Conservation (phyloP, 2,888 invertebrate genomes). For the Apotomis betuletana region DNA sequence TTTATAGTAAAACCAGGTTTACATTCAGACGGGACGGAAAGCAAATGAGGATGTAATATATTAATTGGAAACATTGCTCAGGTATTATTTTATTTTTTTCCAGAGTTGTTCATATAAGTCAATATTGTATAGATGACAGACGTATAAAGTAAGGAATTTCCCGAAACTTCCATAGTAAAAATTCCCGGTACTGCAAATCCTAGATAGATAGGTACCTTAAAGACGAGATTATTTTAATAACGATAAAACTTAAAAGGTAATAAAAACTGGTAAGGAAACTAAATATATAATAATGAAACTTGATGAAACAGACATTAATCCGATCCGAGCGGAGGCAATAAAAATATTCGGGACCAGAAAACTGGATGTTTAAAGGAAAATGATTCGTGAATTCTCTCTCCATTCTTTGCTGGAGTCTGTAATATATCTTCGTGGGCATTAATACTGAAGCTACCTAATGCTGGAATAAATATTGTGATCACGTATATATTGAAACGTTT, state of each 20-base stretch:
- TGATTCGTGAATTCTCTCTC: constrained; percentile 51
- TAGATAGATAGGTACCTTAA: not conserved
- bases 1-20: too few relatives aligned
- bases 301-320: constrained; percentile 32
- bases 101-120: too few relatives aligned
- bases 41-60: too few relatives aligned
- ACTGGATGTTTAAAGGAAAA: constrained; percentile 42
- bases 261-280: constrained; percentile 12
- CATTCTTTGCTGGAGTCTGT: constrained; percentile 45
- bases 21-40: too few relatives aligned
- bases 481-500: constrained; percentile 44
- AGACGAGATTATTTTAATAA: constrained; percentile 15
- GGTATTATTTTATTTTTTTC: too few relatives aligned
- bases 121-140: too few relatives aligned
- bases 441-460: constrained; percentile 41
- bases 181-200: too few relatives aligned
- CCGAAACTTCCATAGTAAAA: not conserved
- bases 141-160: too few relatives aligned
- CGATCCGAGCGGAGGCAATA: constrained; percentile 8
- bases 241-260: constrained; percentile 16
- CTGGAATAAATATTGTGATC: constrained; percentile 44
- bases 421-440: constrained; percentile 50
- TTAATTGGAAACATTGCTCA: too few relatives aligned
- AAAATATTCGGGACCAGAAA: constrained; percentile 12
- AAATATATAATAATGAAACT: constrained; percentile 23